These are phyloP conservation scores for Puntigrus tetrazona DNA, from an alignment of 2,113 vertebrate genomes.

Conservation along the genomic window DNA sequence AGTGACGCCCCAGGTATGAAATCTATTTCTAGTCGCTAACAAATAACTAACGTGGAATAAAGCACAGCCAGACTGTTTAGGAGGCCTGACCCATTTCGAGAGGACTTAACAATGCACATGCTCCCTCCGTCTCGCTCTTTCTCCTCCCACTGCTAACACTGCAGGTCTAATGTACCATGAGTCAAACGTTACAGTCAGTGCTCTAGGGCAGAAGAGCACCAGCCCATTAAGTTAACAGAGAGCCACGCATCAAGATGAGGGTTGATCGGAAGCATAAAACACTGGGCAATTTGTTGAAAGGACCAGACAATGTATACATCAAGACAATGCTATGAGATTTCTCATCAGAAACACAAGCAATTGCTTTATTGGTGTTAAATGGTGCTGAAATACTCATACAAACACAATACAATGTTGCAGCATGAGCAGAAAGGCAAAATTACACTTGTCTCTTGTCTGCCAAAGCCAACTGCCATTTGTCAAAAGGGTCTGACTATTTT, in stretches of 20 bases:
- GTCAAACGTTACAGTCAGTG: constrained; percentile 42
- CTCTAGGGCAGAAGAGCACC: constrained; percentile 25
- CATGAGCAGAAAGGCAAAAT: not conserved
- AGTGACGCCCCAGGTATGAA: constrained; percentile 16
- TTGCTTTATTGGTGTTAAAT: constrained; percentile 22
- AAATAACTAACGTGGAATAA: not conserved
- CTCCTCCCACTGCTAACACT: constrained; percentile 32
- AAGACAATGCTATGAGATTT: not conserved
- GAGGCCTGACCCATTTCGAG: constrained; percentile 24
- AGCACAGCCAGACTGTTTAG: constrained; percentile 24
- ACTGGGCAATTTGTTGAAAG: constrained; percentile 28
- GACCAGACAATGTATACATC: not conserved
- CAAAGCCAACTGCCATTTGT: not conserved
- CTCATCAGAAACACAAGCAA: not conserved
- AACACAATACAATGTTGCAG: not conserved
- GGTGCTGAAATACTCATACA: not conserved
- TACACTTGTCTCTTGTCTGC: constrained; percentile 10
- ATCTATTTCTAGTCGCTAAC: constrained; percentile 10
- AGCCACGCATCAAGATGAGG: constrained; percentile 31
- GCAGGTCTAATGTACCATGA: constrained; percentile 54
- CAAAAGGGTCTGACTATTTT: constrained; percentile 6
- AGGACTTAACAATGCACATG: constrained; percentile 17
- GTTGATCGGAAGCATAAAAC: constrained; percentile 45
- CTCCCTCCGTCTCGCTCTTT: not conserved
- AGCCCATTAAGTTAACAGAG: constrained; percentile 42